Base-by-base conservation (phyloP, 1,140 invertebrate genomes). In the Aphelenchoides avenae region DNA sequence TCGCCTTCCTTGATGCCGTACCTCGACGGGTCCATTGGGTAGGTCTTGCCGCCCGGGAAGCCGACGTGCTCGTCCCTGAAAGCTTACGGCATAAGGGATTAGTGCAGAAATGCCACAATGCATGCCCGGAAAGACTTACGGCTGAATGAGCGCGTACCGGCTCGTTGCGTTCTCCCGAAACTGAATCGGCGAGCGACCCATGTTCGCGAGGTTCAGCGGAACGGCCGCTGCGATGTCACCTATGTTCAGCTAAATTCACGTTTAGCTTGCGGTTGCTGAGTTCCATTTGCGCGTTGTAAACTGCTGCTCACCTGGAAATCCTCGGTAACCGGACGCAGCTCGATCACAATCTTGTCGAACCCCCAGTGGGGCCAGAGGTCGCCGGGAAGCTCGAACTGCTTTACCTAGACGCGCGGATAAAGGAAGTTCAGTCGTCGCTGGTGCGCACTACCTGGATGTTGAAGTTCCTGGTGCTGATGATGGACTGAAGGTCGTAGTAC, bases 121-220 rank as follows among this genome's bases (percentile, higher is more conserved):
- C 18, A 13, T 18, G 18, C 13, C 13, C 13, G 18, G 13, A 54
- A 7, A 24, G 27, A 54, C 27, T 1, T 30, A 63, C 58, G 40
- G 41, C 9, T 62, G 31, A 13, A 37, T 26, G 22, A 60, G 49
- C 18, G 63, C 24, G 6, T 43, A 27, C 29, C 52, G 60, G 6
- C 33, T 7, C 0, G 57, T 63, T 5, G 60, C 59, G 11, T 61
- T 36, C 24, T 60, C 34, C 15, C 60, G 26, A 39, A 60, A 60
- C 30, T 60, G 57, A 9, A n/a, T 18, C 1, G 36, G 18, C 1
- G 59, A 30, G 1, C 15, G 7, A 33, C 63, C 56, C 9, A 18
- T 18, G 7, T 49, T n/a, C 22, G 22, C 9, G 47, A 49, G 47
- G 51, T 49, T 22, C 7, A 27, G 37, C 18, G 3, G 9, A 7